These are phyloP conservation scores for Pituophis catenifer DNA, from an alignment of 2,113 vertebrate genomes.

Conservation along the genomic window DNA sequence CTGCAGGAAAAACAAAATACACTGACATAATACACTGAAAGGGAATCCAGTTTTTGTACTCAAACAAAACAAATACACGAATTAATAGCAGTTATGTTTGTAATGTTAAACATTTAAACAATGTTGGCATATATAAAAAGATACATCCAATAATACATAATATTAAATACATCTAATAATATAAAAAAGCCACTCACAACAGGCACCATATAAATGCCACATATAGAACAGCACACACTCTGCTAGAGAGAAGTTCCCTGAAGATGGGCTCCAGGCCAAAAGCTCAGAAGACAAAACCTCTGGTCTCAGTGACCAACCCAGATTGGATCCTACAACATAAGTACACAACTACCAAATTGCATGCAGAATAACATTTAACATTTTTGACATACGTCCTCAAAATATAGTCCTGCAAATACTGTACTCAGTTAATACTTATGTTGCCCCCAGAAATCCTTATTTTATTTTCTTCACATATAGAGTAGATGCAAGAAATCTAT, in stretches of 20 bases:
- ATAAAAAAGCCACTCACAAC: too few species aligned
- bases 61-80: background rate
- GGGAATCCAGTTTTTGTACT: background rate
- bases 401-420: background rate
- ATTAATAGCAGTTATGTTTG: background rate
- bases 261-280: too few species aligned
- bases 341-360: background rate
- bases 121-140: background rate
- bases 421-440: background rate
- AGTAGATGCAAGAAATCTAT: background rate
- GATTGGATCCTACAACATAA: background rate
- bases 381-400: background rate
- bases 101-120: background rate
- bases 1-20: background rate
- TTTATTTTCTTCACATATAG: background rate
- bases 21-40: background rate
- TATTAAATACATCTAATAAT: too few species aligned
- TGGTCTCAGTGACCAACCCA: too few species aligned
- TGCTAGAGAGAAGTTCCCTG: too few species aligned
- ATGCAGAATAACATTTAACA: background rate
- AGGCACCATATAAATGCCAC: too few species aligned
- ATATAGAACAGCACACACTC: too few species aligned
- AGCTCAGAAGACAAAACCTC: too few species aligned
- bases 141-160: background rate
- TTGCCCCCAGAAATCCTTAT: background rate